A percentile compares a stretch with the other conserved stretches of the same genome.
Evolutionary conservation across 2,888 invertebrate species (phyloP).

Genomic region (Platycnemis pennipes): DNA sequence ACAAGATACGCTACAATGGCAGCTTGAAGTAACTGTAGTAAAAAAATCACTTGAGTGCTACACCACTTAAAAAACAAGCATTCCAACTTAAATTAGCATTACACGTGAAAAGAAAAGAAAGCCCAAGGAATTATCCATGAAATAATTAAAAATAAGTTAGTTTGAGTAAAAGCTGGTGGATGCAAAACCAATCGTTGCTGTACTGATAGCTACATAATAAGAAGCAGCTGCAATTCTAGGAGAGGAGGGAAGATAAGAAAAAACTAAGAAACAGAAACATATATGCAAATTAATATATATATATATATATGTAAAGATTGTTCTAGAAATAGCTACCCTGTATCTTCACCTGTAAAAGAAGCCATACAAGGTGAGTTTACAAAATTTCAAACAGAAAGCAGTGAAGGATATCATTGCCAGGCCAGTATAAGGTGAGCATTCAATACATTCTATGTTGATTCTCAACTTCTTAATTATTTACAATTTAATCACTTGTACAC

Average conservation of each 20-base stretch:
- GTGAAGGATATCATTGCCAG: constrained; percentile 61
- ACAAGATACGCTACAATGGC: constrained; percentile 61
- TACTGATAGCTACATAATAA: constrained; percentile 62
- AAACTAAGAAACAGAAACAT: constrained; percentile 62
- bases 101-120: constrained; percentile 59
- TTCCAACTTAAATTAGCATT: constrained; percentile 65
- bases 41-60: constrained; percentile 53
- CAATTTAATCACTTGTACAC: constrained; percentile 48
- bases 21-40: constrained; percentile 62
- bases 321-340: constrained; percentile 56
- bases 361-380: constrained; percentile 64
- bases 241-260: constrained; percentile 49
- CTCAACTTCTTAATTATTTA: constrained; percentile 60
- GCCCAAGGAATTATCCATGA: constrained; percentile 59
- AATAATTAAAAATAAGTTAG: constrained; percentile 65
- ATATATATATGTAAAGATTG: background rate
- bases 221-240: constrained; percentile 63
- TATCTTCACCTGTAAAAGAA: constrained; percentile 65
- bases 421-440: constrained; percentile 60
- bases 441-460: constrained; percentile 60
- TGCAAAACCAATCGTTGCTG: constrained; percentile 55
- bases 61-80: constrained; percentile 63
- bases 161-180: constrained; percentile 59
- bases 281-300: constrained; percentile 52
- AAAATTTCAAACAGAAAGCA: constrained; percentile 49